Evolutionary conservation across 1,140 invertebrate genomes (phyloP).

Genomic region (Neelides sp.): DNA sequence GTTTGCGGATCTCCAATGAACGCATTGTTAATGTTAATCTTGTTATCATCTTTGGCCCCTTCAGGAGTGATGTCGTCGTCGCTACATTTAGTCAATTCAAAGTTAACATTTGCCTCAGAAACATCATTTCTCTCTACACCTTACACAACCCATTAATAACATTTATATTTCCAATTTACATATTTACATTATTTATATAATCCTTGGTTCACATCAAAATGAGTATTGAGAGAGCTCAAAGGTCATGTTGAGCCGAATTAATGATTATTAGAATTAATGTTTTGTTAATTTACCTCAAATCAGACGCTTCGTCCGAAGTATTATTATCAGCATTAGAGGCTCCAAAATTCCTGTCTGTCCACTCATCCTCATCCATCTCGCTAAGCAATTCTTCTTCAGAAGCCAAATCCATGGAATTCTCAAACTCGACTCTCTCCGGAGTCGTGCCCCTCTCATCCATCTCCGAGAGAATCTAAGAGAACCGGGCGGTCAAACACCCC

Average conservation of each 20-base stretch:
- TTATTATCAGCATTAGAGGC: conserved; percentile 54
- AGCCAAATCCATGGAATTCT: conserved; percentile 46
- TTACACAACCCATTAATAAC: too few species aligned
- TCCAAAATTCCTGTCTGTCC: conserved; percentile 71
- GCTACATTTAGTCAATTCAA: too few species aligned
- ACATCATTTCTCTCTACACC: too few species aligned
- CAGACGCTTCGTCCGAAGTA: conserved; percentile 59
- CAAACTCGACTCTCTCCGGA: conserved; percentile 72
- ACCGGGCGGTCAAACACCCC: too few species aligned
- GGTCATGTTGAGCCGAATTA: too few species aligned
- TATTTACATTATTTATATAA: too few species aligned
- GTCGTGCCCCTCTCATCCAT: conserved; percentile 41
- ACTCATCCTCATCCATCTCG: conserved; percentile 83
- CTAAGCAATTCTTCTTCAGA: conserved; percentile 51
- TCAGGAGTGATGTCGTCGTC: conserved; percentile 27
- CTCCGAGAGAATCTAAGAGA: conserved; percentile 25
- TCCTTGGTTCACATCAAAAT: too few species aligned
- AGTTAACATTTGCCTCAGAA: too few species aligned
- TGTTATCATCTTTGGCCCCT: conserved; percentile 18
- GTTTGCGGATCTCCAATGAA: too few species aligned
- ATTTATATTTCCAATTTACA: too few species aligned
- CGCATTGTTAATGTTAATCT: too few species aligned
- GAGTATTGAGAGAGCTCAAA: too few species aligned
- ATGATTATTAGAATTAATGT: not conserved
- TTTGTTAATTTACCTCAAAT: conserved; percentile 42